Evolutionary conservation across 2,113 vertebrate genomes (phyloP).

Genomic region (Gobiocypris rarus): DNA sequence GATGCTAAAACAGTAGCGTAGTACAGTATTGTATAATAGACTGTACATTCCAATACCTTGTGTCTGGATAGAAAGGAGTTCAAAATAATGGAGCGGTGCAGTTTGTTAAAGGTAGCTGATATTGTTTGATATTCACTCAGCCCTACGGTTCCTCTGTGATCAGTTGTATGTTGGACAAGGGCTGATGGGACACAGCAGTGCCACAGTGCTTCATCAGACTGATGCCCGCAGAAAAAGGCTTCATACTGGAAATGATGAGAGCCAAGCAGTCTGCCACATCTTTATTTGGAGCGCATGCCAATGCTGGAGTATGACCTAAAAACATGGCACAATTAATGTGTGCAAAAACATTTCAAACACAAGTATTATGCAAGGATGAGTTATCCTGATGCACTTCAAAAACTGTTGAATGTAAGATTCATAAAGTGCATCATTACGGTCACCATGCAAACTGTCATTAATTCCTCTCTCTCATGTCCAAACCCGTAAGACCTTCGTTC

Average conservation of each 20-base stretch:
- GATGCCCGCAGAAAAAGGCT: slow-evolving; percentile 82
- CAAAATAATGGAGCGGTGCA: not conserved
- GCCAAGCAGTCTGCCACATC: slow-evolving; percentile 97
- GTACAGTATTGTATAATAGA: not conserved
- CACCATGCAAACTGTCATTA: no score
- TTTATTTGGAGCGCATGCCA: slow-evolving; percentile 97
- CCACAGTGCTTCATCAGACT: slow-evolving; percentile 93
- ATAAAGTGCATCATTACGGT: no score
- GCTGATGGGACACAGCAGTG: slow-evolving; percentile 79
- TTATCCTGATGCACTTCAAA: no score
- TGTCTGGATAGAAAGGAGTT: not conserved
- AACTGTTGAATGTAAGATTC: no score
- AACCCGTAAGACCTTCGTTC: no score
- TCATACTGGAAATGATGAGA: slow-evolving; percentile 99
- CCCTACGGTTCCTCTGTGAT: slow-evolving; percentile 82
- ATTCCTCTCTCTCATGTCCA: no score
- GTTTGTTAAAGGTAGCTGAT: not conserved
- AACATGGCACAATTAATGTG: no score
- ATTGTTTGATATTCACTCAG: slow-evolving; percentile 73
- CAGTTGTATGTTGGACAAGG: slow-evolving; percentile 77
- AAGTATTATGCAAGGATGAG: no score
- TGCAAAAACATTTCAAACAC: no score
- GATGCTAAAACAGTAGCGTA: not conserved
- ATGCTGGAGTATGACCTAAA: slow-evolving; percentile 89
- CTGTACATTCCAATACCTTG: not conserved